Conservation (phyloP, 1,140 invertebrate species). For the Lutraria rhynchaena region DNA sequence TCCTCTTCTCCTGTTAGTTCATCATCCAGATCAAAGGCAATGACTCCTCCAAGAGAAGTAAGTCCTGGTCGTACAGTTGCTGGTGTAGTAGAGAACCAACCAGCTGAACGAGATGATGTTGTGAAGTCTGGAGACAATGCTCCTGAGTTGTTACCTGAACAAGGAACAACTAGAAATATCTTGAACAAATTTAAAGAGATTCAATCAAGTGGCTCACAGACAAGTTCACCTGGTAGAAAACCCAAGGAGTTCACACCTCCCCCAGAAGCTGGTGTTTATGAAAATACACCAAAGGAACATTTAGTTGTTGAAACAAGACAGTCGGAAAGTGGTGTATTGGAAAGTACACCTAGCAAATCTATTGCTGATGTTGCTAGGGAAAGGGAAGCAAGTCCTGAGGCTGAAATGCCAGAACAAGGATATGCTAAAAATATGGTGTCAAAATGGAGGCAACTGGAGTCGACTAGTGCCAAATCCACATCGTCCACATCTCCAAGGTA, state of each 20-base stretch:
- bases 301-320: slow-evolving; percentile 67
- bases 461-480: slow-evolving; percentile 57
- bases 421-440: slow-evolving; percentile 76
- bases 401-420: slow-evolving; percentile 77
- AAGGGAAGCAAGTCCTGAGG: slow-evolving; percentile 62
- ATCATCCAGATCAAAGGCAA: slow-evolving; percentile 53
- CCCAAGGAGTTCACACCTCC: slow-evolving; percentile 70
- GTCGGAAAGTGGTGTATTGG: slow-evolving; percentile 76
- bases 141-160: slow-evolving; percentile 72
- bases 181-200: slow-evolving; percentile 72
- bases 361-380: slow-evolving; percentile 69
- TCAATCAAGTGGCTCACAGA: slow-evolving; percentile 39
- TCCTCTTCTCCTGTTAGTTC: slow-evolving; percentile 54
- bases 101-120: slow-evolving; percentile 63
- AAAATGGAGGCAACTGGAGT: slow-evolving; percentile 75
- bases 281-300: slow-evolving; percentile 66
- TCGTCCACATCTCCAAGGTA: slow-evolving; percentile 63
- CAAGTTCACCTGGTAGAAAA: slow-evolving; percentile 48
- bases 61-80: slow-evolving; percentile 51
- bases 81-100: slow-evolving; percentile 65
- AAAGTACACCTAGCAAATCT: slow-evolving; percentile 70
- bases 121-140: slow-evolving; percentile 65
- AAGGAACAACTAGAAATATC: slow-evolving; percentile 73
- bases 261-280: slow-evolving; percentile 65
- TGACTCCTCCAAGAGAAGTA: slow-evolving; percentile 67